Evolutionary conservation across 2,888 invertebrate genomes (phyloP).

Genomic region (Vesta saturnalis): DNA sequence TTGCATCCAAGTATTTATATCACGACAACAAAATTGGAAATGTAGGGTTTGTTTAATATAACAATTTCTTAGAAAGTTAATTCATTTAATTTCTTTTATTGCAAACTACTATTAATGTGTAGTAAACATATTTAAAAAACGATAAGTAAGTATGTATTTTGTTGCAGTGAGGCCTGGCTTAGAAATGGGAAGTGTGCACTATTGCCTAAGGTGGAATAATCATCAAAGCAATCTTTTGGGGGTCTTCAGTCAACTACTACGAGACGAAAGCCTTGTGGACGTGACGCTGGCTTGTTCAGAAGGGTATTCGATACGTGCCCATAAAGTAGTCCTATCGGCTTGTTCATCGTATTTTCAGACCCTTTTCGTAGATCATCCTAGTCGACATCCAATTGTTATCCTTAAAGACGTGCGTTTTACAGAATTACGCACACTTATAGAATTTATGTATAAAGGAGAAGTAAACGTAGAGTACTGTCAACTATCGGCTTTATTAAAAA

Average conservation of each 20-base stretch:
- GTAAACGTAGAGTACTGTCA: conserved; percentile 95
- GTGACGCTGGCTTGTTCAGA: conserved; percentile 96
- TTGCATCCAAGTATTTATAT: too few species aligned
- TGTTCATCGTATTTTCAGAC: conserved; percentile 96
- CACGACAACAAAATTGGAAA: too few species aligned
- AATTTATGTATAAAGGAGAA: conserved; percentile 97
- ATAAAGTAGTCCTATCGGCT: conserved; percentile 93
- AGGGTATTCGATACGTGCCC: conserved; percentile 94
- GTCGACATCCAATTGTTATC: conserved; percentile 92
- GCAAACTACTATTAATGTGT: too few species aligned
- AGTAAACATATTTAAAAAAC: too few species aligned
- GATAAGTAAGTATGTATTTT: conserved; percentile 22
- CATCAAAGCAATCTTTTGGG: conserved; percentile 98
- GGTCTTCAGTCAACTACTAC: conserved; percentile 95
- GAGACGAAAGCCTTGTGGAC: conserved; percentile 96
- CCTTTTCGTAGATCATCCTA: conserved; percentile 92
- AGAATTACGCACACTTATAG: conserved; percentile 90
- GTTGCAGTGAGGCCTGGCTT: conserved; percentile 84
- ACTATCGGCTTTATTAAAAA: conserved; percentile 88
- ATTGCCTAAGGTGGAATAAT: conserved; percentile 99
- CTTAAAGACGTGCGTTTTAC: conserved; percentile 93
- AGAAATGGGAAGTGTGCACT: conserved; percentile 98
- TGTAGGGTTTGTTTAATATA: too few species aligned
- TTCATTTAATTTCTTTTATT: too few species aligned
- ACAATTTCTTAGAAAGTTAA: too few species aligned